These are phyloP conservation scores for Drosophila bunnanda DNA, from an alignment of 2,888 invertebrate species.

Conservation along the genomic window DNA sequence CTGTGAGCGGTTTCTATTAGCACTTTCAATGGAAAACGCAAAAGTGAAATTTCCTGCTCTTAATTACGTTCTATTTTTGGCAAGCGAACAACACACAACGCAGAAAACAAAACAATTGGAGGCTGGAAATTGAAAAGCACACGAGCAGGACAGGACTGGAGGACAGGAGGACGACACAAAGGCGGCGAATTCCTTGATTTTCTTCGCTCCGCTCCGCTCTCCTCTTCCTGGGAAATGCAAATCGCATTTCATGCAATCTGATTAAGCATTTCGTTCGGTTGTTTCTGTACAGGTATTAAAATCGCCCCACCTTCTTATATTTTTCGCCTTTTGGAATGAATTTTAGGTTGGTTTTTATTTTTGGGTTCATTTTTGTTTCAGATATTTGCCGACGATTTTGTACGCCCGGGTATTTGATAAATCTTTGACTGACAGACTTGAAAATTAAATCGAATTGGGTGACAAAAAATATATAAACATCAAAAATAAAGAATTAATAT, in stretches of 20 bases:
- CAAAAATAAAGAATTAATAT: neutral
- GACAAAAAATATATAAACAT: neutral
- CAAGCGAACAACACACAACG: slow-evolving; percentile 17
- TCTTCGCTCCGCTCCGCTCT: too few species aligned
- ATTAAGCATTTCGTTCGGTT: slow-evolving; percentile 23
- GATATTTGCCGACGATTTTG: slow-evolving; percentile 33
- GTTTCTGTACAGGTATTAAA: slow-evolving; percentile 12
- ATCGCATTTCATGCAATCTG: slow-evolving; percentile 57
- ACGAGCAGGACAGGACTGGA: slow-evolving; percentile 1
- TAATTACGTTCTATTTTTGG: slow-evolving; percentile 57
- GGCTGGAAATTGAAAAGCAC: slow-evolving; percentile 1
- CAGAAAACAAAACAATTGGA: slow-evolving; percentile 16
- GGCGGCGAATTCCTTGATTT: neutral
- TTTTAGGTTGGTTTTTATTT: neutral
- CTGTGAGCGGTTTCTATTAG: slow-evolving; percentile 34
- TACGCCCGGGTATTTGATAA: slow-evolving; percentile 8
- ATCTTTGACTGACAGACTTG: neutral
- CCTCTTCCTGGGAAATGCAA: slow-evolving; percentile 35
- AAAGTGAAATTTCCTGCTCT: slow-evolving; percentile 40
- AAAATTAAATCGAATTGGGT: slow-evolving; percentile 1
- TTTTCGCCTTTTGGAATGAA: slow-evolving; percentile 9
- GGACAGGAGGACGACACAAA: slow-evolving; percentile 14
- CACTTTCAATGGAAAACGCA: slow-evolving; percentile 31
- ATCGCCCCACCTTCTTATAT: neutral
- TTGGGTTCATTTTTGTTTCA: neutral